These are phyloP conservation scores for Scolopax mira DNA, from an alignment of 2,113 vertebrate genomes.

Conservation along the genomic window DNA sequence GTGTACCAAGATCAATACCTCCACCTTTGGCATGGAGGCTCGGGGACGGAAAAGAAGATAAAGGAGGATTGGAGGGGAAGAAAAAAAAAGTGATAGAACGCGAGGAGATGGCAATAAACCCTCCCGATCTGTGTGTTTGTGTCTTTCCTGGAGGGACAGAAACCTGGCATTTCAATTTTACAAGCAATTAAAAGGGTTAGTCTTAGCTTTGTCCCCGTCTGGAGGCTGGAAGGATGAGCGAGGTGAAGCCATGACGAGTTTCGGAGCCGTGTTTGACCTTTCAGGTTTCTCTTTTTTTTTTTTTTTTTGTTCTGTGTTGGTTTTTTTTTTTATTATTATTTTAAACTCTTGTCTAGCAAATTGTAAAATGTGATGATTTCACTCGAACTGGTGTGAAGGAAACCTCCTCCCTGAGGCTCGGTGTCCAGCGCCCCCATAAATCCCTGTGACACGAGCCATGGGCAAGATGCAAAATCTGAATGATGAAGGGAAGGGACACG, in stretches of 20 bases:
- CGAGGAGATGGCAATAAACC: not conserved
- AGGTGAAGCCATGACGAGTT: not conserved
- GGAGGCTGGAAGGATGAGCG: not conserved
- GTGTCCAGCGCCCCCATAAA: not conserved
- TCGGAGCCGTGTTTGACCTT: not conserved
- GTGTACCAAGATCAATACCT: not conserved
- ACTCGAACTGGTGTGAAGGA: fast-evolving
- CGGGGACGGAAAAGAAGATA: not conserved
- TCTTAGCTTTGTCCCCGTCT: not conserved
- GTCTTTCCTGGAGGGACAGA: not conserved
- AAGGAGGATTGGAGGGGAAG: not conserved
- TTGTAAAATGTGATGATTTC: not conserved
- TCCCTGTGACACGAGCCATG: fast-evolving
- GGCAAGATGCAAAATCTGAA: not conserved
- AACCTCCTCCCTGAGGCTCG: not conserved
- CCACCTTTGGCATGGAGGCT: not conserved
- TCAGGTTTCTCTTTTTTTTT: not conserved
- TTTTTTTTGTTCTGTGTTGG: too few species aligned
- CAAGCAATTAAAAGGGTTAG: not conserved
- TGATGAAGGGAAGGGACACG: not conserved
- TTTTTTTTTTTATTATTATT: too few species aligned
- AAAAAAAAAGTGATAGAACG: not conserved
- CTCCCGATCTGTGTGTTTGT: fast-evolving
- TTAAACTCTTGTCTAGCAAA: not conserved
- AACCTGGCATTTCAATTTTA: not conserved